Conservation (phyloP, 2,888 invertebrate genomes). For the Lepidochitona cinerea region DNA sequence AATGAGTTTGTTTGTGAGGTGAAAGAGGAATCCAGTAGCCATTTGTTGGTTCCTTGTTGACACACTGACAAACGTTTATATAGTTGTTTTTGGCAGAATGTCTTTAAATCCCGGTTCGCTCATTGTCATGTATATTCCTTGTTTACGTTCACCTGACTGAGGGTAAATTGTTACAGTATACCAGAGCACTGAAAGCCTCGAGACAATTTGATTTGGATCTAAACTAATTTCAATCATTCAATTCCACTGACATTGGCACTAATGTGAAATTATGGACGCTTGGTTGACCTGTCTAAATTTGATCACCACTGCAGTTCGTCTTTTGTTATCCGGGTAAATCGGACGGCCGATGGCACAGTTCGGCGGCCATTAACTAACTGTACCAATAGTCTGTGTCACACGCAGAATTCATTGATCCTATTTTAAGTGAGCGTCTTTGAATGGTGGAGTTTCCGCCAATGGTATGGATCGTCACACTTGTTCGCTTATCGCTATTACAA, state of each 20-base stretch:
- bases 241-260: neutral
- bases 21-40: too few species aligned
- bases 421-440: neutral
- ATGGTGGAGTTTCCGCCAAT: neutral
- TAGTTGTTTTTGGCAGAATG: too few species aligned
- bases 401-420: neutral
- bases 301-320: neutral
- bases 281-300: neutral
- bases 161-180: too few species aligned
- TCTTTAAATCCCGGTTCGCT: too few species aligned
- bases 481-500: neutral
- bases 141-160: too few species aligned
- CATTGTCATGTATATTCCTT: too few species aligned
- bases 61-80: too few species aligned
- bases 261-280: neutral
- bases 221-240: neutral
- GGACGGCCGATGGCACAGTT: neutral
- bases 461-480: neutral
- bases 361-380: neutral
- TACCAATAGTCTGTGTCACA: neutral
- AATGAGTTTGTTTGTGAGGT: too few species aligned
- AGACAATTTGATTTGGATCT: too few species aligned
- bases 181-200: too few species aligned
- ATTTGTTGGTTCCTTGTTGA: too few species aligned
- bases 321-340: neutral